phyloP scores from a whole-genome alignment of 2,113 vertebrate genomes.

The Sardina pilchardus region DNA sequence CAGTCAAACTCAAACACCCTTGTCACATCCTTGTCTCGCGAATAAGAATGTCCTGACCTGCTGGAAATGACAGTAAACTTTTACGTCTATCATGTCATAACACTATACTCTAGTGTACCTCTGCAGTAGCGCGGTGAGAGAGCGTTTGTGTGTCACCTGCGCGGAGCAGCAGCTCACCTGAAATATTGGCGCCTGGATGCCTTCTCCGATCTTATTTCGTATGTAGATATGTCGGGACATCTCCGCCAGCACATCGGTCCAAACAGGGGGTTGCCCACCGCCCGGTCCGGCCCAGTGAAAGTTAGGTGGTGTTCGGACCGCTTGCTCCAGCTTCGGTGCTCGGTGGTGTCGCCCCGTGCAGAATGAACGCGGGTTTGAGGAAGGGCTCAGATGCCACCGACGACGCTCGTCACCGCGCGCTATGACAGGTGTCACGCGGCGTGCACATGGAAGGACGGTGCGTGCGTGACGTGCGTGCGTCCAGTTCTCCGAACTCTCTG shows the following conservation, averaged over 20 bases:
- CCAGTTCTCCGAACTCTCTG: neutral
- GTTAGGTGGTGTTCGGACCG: slow-evolving; percentile 63
- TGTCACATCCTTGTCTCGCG: neutral
- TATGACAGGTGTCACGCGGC: slow-evolving; percentile 37
- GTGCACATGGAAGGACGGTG: slow-evolving; percentile 8
- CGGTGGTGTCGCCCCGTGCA: slow-evolving; percentile 34
- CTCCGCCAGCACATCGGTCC: slow-evolving; percentile 78
- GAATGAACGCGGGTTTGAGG: neutral
- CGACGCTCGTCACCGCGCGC: slow-evolving; percentile 27
- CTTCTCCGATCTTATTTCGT: slow-evolving; percentile 79
- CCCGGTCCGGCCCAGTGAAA: slow-evolving; percentile 71
- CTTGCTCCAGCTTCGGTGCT: slow-evolving; percentile 72
- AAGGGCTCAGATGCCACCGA: neutral
- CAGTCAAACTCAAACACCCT: too few species aligned
- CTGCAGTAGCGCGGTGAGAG: neutral
- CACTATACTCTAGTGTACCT: neutral
- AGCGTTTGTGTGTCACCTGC: neutral
- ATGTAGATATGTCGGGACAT: slow-evolving; percentile 86
- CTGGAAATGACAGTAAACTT: neutral
- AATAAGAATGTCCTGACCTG: neutral
- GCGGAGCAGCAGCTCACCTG: slow-evolving; percentile 69
- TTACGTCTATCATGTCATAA: too few species aligned
- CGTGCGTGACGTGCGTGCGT: neutral
- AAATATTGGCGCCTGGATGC: slow-evolving; percentile 78
- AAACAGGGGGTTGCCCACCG: slow-evolving; percentile 64